These are phyloP conservation scores for Brenthis hecate DNA, from an alignment of 2,888 invertebrate species.

Conservation along the genomic window DNA sequence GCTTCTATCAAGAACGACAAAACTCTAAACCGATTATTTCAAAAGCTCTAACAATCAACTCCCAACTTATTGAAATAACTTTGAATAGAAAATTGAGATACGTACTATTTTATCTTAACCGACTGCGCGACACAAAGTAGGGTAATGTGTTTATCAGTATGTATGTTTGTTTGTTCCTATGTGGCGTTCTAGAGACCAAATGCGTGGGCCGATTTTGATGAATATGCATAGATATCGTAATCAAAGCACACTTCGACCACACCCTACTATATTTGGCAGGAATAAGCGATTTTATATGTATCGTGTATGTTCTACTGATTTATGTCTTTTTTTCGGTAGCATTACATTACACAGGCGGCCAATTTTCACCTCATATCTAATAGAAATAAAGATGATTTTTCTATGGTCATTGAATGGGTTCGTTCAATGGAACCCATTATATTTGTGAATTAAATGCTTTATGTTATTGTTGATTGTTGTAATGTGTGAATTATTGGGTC, in stretches of 20 bases:
- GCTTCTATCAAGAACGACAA: too few species aligned
- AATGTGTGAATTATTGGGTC: conserved; percentile 31
- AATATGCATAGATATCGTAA: not conserved
- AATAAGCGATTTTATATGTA: conserved; percentile 26
- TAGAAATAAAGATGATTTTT: conserved; percentile 12
- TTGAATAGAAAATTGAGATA: too few species aligned
- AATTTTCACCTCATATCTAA: not conserved
- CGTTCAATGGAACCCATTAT: conserved; percentile 27
- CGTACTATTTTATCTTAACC: too few species aligned
- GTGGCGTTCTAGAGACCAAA: too few species aligned
- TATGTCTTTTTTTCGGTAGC: conserved; percentile 43
- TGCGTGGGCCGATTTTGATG: too few species aligned
- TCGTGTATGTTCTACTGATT: conserved; percentile 55
- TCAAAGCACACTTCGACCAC: conserved; percentile 15
- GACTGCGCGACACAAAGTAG: too few species aligned
- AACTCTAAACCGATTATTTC: too few species aligned
- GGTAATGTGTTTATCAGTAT: too few species aligned
- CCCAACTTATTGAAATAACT: too few species aligned
- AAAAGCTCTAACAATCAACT: too few species aligned
- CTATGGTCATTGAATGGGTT: not conserved
- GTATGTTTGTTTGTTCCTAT: too few species aligned
- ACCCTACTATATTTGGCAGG: conserved; percentile 4
- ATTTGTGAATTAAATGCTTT: conserved; percentile 32
- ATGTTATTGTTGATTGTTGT: conserved; percentile 31
- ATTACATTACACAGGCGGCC: conserved; percentile 7